phyloP scores from a whole-genome alignment of 2,797 vertebrate genomes.

The Merluccius polli region DNA sequence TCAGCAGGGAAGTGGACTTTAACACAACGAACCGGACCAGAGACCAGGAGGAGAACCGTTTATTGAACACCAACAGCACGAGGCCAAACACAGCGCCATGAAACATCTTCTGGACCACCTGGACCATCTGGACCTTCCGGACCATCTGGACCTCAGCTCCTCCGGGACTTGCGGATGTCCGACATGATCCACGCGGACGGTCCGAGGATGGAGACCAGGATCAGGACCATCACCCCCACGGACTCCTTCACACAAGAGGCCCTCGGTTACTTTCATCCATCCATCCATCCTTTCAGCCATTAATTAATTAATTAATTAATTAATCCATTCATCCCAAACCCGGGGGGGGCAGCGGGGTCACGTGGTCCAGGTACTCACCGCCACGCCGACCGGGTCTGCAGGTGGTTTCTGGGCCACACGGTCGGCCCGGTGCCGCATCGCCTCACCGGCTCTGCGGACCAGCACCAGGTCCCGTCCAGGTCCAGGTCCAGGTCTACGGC shows the following conservation, averaged over 20 bases:
- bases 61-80: background rate
- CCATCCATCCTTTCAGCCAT: too few relatives aligned
- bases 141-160: too few relatives aligned
- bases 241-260: constrained; percentile 40
- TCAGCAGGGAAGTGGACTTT: too few relatives aligned
- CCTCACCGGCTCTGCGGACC: background rate
- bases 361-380: constrained; percentile 28
- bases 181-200: constrained; percentile 60
- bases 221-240: constrained; percentile 30
- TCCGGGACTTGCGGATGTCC: too few relatives aligned
- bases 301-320: too few relatives aligned
- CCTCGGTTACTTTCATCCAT: background rate
- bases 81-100: background rate
- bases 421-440: constrained; percentile 25
- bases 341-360: too few relatives aligned
- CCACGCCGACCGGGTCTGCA: constrained; percentile 15
- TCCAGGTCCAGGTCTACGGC: background rate
- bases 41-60: too few relatives aligned
- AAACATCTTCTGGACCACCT: too few relatives aligned
- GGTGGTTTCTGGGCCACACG: constrained; percentile 32
- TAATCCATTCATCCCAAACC: too few relatives aligned
- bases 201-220: constrained; percentile 44
- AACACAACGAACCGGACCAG: too few relatives aligned
- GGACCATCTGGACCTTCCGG: too few relatives aligned
- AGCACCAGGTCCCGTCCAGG: too few relatives aligned